A percentile compares a stretch with the other conserved stretches of the same genome.
Evolutionary conservation across 2,888 invertebrate species (phyloP).

Genomic region (Allolobophora icterica): DNA sequence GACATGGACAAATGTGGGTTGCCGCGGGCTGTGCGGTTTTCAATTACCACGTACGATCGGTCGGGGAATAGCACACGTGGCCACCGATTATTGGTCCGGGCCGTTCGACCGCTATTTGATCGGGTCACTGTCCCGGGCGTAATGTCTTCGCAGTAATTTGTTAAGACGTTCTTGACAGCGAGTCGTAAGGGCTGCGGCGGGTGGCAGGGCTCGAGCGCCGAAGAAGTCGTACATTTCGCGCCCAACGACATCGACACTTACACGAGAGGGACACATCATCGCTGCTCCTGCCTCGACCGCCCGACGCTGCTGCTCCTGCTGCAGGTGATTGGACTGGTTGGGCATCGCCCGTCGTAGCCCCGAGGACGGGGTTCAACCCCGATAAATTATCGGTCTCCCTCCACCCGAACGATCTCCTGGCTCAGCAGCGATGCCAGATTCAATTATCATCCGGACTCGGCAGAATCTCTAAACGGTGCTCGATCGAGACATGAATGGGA

Average conservation of each 20-base stretch:
- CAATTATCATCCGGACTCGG: neutral
- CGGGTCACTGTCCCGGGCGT: slow-evolving; percentile 28
- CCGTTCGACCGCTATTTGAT: slow-evolving; percentile 1
- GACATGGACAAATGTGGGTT: slow-evolving; percentile 21
- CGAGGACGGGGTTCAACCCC: slow-evolving; percentile 20
- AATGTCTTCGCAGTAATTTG: slow-evolving; percentile 25
- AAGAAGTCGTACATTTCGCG: neutral
- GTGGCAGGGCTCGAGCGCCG: neutral
- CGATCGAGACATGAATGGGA: neutral
- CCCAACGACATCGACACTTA: neutral
- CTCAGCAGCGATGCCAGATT: slow-evolving; percentile 7
- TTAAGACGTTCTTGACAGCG: slow-evolving; percentile 29
- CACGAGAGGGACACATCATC: neutral
- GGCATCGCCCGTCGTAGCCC: neutral
- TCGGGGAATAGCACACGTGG: slow-evolving; percentile 12
- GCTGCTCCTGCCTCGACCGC: neutral
- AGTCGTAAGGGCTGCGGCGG: neutral
- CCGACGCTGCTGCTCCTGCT: neutral
- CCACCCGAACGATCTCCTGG: neutral
- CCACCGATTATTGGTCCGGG: neutral
- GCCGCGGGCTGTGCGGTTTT: slow-evolving; percentile 25
- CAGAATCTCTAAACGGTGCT: neutral
- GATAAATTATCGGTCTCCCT: slow-evolving; percentile 24
- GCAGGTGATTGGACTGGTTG: neutral
- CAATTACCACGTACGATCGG: slow-evolving; percentile 26